Conservation (phyloP, 1,140 invertebrate genomes). For the Zaprionus ghesquierei region DNA sequence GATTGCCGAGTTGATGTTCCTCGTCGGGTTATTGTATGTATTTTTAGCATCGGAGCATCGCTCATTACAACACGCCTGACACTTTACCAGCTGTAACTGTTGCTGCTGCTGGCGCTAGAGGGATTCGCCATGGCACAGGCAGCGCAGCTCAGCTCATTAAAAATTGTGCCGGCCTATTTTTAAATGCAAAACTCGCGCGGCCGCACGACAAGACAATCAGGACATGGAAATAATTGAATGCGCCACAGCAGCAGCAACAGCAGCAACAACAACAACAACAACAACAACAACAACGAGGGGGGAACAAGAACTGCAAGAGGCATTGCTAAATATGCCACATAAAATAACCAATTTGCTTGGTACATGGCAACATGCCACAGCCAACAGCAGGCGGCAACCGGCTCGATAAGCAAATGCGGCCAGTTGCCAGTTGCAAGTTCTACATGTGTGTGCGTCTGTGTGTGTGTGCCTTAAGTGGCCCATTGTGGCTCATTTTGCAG, state of each 20-base stretch:
- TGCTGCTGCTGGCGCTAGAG: conserved; percentile 46
- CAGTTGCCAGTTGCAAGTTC: conserved; percentile 1
- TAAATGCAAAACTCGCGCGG: conserved; percentile 71
- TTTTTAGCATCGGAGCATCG: conserved; percentile 62
- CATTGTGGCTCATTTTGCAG: conserved; percentile 77
- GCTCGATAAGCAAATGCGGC: conserved; percentile 67
- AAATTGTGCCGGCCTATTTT: conserved; percentile 71
- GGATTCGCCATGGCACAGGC: background rate
- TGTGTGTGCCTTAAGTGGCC: conserved; percentile 55
- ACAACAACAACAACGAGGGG: background rate
- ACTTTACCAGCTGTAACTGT: conserved; percentile 51
- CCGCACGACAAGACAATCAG: conserved; percentile 76
- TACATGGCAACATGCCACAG: conserved; percentile 58
- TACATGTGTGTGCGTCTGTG: conserved; percentile 3
- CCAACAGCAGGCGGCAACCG: conserved; percentile 20
- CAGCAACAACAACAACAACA: background rate
- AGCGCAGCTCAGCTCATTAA: conserved; percentile 55
- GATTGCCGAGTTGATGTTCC: background rate
- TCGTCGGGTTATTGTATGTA: conserved; percentile 31
- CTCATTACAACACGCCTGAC: conserved; percentile 71
- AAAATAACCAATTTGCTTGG: conserved; percentile 76
- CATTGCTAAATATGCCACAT: conserved; percentile 50
- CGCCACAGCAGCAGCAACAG: conserved; percentile 42
- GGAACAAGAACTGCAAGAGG: conserved; percentile 35
- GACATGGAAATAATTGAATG: conserved; percentile 79